Conservation (phyloP, 2,888 invertebrate species). For the Synanthedon tipuliformis region DNA sequence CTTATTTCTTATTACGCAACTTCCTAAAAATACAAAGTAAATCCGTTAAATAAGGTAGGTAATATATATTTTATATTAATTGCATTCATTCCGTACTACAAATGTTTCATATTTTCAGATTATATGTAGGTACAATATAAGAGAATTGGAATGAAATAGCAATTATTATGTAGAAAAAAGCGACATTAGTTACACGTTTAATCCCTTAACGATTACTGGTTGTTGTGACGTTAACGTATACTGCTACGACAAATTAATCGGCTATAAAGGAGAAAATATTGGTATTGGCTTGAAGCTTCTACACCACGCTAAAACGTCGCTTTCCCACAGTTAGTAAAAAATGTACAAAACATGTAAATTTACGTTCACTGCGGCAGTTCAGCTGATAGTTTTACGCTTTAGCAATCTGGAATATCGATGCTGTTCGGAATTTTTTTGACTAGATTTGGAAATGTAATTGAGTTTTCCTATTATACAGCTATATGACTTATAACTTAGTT, state of each 20-base stretch:
- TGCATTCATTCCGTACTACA: too few species aligned
- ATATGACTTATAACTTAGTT: too few species aligned
- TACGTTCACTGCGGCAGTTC: neutral
- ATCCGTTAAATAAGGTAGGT: too few species aligned
- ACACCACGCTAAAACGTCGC: constrained; percentile 4
- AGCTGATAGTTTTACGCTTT: neutral
- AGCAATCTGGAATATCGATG: too few species aligned
- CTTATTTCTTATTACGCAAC: too few species aligned
- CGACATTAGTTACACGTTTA: constrained; percentile 1
- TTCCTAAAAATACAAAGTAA: too few species aligned
- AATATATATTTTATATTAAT: too few species aligned
- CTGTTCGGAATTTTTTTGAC: too few species aligned
- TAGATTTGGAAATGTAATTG: too few species aligned
- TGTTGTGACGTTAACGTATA: constrained; percentile 20
- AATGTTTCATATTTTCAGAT: too few species aligned
- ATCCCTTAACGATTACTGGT: constrained; percentile 14
- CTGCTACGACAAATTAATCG: constrained; percentile 38
- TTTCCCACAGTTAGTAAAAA: constrained; percentile 7
- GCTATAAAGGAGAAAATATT: constrained; percentile 38
- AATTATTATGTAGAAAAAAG: neutral
- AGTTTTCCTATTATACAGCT: too few species aligned
- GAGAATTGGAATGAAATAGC: neutral
- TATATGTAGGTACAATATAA: neutral
- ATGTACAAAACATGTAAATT: constrained; percentile 6
- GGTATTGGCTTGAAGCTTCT: constrained; percentile 20